Conservation (phyloP, 2,888 invertebrate species). For the Mylabris sibirica region DNA sequence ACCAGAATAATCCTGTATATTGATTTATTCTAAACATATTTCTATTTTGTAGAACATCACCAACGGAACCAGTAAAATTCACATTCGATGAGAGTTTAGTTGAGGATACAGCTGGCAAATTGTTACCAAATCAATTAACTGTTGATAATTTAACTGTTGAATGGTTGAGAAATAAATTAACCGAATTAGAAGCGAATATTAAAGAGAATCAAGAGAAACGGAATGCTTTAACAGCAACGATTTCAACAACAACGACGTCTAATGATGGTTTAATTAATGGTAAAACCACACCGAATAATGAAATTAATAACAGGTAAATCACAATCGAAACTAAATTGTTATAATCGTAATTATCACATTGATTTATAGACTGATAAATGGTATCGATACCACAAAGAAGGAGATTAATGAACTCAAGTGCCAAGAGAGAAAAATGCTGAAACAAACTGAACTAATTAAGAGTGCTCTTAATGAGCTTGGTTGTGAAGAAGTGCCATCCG, state of each 20-base stretch:
- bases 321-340: slow-evolving; percentile 5
- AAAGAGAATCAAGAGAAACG: slow-evolving; percentile 79
- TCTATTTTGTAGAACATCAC: slow-evolving; percentile 72
- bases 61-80: slow-evolving; percentile 79
- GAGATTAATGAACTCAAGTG: slow-evolving; percentile 83
- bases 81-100: slow-evolving; percentile 88
- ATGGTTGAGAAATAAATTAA: slow-evolving; percentile 81
- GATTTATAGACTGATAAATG: slow-evolving; percentile 43
- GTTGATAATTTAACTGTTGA: slow-evolving; percentile 94
- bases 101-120: slow-evolving; percentile 86
- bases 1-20: too few relatives aligned
- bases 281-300: slow-evolving; percentile 51
- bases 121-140: slow-evolving; percentile 86
- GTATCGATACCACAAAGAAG: slow-evolving; percentile 61
- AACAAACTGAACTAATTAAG: slow-evolving; percentile 83
- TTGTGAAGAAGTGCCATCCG: slow-evolving; percentile 86
- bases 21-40: too few relatives aligned
- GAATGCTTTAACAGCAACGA: slow-evolving; percentile 32
- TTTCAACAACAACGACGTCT: slow-evolving; percentile 41
- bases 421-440: slow-evolving; percentile 82
- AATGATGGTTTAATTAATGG: slow-evolving; percentile 55
- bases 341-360: neutral
- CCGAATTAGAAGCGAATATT: slow-evolving; percentile 79
- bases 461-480: slow-evolving; percentile 86
- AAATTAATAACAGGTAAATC: slow-evolving; percentile 53